Evolutionary conservation across 2,113 vertebrate species (phyloP), one percentile per base, ranked within the genome.

Genomic region (Hipposideros armiger): DNA sequence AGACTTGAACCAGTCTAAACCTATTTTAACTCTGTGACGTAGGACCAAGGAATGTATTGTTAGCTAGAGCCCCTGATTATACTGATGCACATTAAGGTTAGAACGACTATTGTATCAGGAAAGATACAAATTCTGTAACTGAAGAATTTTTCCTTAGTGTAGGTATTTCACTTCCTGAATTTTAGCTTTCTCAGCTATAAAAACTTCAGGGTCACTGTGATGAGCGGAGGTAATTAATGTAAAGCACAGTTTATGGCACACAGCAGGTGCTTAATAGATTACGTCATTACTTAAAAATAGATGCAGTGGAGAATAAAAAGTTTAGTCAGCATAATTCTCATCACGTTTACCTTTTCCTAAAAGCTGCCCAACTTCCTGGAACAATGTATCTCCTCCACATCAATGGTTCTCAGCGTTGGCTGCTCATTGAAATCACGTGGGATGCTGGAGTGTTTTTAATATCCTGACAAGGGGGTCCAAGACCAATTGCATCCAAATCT

Each of bases 31-130:
- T 47, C 24, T 36, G 20, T 16, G 4, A 26, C 67, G 20, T 1
- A 17, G 22, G 52, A 10, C 7, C 15, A 36, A 54, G 69, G 56
- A 7, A 54, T 3, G 36, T 15, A 4, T 26, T 8, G 5, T 73
- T 22, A 81, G 67, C 40, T 45, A 13, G 20, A 0, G 0, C 1
- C 11, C 2, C 47, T 7, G 2, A 7, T 66, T 26, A 11, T 52
- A 9, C 26, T 14, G 32, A 64, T 3, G 17, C 28, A 22, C 22
- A 40, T 0, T 10, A 32, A 72, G 3, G 36, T 19, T 90, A 73
- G 45, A 80, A 54, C 0, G 7, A 67, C n/a, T 3, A 15, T 15
- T 60, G 17, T 28, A 11, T 52, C 11, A 58, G 52, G 40, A 66
- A 42, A 84, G 3, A n/a, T 0, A 30, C 17, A 40, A 30, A 52